phyloP scores from a whole-genome alignment of 2,797 vertebrate genomes.

The Chrysocyon brachyurus region DNA sequence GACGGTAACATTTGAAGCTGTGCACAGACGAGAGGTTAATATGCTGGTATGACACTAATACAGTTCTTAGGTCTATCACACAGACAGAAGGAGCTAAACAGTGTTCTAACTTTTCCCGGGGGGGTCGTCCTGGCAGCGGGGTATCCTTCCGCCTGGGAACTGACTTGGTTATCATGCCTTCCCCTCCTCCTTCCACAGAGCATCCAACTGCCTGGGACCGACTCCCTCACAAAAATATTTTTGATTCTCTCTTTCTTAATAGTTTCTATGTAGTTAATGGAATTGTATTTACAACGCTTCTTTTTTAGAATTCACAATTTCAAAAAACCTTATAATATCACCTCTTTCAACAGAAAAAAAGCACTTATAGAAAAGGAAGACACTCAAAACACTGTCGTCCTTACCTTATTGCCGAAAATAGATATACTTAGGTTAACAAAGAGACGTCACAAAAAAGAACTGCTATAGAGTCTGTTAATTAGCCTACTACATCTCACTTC shows the following conservation, averaged over 20 bases:
- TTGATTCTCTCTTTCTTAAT: slow-evolving; percentile 95
- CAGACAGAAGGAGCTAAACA: slow-evolving; percentile 90
- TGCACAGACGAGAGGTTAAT: slow-evolving; percentile 90
- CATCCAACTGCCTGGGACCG: slow-evolving; percentile 94
- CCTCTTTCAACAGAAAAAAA: slow-evolving; percentile 96
- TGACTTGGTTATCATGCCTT: slow-evolving; percentile 76
- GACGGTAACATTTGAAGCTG: slow-evolving; percentile 90
- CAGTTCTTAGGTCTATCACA: slow-evolving; percentile 91
- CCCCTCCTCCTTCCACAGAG: slow-evolving; percentile 81
- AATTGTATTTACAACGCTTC: slow-evolving; percentile 98
- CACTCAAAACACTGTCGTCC: slow-evolving; percentile 96
- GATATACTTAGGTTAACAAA: slow-evolving; percentile 97
- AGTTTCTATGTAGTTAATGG: slow-evolving; percentile 98
- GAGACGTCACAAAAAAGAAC: slow-evolving; percentile 96
- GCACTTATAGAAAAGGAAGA: slow-evolving; percentile 99
- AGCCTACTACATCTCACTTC: slow-evolving; percentile 90
- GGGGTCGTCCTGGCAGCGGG: slow-evolving; percentile 89
- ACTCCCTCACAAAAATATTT: slow-evolving; percentile 99
- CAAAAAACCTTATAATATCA: slow-evolving; percentile 92
- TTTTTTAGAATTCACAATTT: slow-evolving; percentile 94
- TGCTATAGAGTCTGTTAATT: slow-evolving; percentile 93
- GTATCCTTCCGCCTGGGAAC: slow-evolving; percentile 61
- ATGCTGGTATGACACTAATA: slow-evolving; percentile 95
- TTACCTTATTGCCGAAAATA: slow-evolving; percentile 99
- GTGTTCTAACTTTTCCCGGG: slow-evolving; percentile 88